Percentiles rank a stretch among this genome's conserved stretches.
These are phyloP conservation scores for Coregonus suidteri DNA, from an alignment of 2,797 vertebrate genomes.

Conservation along the genomic window DNA sequence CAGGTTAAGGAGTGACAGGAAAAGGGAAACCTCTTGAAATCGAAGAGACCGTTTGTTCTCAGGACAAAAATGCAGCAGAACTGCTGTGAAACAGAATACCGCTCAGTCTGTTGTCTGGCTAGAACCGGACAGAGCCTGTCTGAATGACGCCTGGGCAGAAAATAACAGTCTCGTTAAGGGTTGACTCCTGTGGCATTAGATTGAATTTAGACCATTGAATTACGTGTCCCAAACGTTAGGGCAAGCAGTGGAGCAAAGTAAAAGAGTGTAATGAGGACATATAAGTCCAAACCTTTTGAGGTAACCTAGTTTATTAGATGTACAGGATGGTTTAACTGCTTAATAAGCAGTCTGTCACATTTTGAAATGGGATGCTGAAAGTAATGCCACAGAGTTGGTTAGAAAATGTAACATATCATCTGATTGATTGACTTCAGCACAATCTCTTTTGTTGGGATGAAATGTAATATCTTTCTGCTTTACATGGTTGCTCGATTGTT, in stretches of 20 bases:
- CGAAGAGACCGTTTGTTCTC: conserved; percentile 36
- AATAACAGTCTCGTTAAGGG: conserved; percentile 9
- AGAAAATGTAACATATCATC: conserved; percentile 21
- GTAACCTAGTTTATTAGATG: not conserved
- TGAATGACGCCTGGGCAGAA: conserved; percentile 26
- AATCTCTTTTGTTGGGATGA: conserved; percentile 8
- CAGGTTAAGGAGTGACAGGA: conserved; percentile 77
- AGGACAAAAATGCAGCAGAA: conserved; percentile 51
- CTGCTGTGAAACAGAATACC: conserved; percentile 37
- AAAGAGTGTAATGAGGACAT: not conserved
- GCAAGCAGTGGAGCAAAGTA: conserved; percentile 20
- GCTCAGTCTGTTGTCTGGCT: conserved; percentile 4
- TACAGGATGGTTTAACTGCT: not conserved
- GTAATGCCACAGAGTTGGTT: not conserved
- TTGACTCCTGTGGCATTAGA: conserved; percentile 27
- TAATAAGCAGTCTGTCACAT: not conserved
- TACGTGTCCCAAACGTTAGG: conserved; percentile 39
- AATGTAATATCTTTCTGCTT: conserved; percentile 2
- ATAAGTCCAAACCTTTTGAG: not conserved
- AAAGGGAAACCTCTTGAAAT: conserved; percentile 39
- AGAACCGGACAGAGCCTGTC: conserved; percentile 15
- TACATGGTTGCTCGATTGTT: conserved; percentile 7
- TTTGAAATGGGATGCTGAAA: not conserved
- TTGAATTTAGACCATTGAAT: conserved; percentile 40
- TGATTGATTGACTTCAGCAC: not conserved